Evolutionary conservation across 1,140 invertebrate species (phyloP), one percentile per base, ranked within the genome.

Genomic region (Musca vetustissima): DNA sequence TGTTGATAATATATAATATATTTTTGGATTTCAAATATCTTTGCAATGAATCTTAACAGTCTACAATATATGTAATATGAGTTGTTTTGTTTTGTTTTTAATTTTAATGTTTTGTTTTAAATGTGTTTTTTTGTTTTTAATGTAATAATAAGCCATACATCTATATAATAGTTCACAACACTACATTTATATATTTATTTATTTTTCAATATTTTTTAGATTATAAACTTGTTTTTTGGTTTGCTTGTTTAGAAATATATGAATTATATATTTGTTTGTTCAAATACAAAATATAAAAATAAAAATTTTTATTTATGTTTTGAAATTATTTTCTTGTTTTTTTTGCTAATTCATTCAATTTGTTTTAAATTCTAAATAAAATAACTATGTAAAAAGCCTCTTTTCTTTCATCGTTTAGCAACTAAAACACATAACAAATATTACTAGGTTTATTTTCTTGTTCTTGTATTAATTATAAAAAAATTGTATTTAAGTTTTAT

Each of bases 381-480:
- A 36, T 61, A 61, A 19, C 57, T 61, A 43, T n/a, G n/a, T 61
- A 36, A 61, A 59, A 61, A 61, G 57, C 57, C 57, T 61, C 57
- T 61, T 36, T n/a, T 14, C 32, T 61, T 43, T 59, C 15, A 3
- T 57, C 28, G 15, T 55, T 9, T 55, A 14, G 28, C 28, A 36
- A 61, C 28, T 43, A 25, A 61, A 61, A 43, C 24, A 55, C 11
- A 43, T 43, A 43, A 43, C 36, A 43, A 43, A 43, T 43, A 43
- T 43, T 43, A 43, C 36, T 43, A 13, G 36, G 6, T 43, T 55
- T 24, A 22, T 57, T 2, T 43, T 8, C 1, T 61, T 36, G 2
- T 19, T 13, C 21, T n/a, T 61, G 19, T 36, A 21, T 36, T 61
- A 21, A 61, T n/a, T n/a, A n/a, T 43, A 24, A 25, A 43, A 21